Base-by-base conservation (phyloP, 2,888 invertebrate genomes). In the Archips xylosteana region DNA sequence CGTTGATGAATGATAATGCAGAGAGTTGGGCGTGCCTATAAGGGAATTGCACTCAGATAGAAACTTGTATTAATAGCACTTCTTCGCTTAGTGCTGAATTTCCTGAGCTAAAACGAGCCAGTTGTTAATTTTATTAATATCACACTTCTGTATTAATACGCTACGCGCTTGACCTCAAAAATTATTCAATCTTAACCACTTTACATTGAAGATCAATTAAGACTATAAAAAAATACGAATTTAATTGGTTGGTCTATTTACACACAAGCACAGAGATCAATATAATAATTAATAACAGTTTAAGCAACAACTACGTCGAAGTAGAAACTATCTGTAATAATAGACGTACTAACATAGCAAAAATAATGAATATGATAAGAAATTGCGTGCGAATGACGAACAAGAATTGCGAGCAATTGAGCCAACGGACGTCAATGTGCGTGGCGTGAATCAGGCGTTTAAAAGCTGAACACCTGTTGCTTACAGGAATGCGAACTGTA, bases 401-500 rank as follows among this genome's bases (percentile, higher is more conserved):
- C 64, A 47, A 63, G 69, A 63, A 67, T 70, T 68, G 63, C 63
- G 70, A 51, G 54, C 51, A 39, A 70, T 57, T 42, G n/a, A 67
- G 67, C 54, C 51, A 57, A 61, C 57, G 57, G 62, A 61, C 62
- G 61, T 32, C 68, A 60, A 70, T 73, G 70, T 57, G 69, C 64
- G 75, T 75, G 76, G 78, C 79, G 79, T 80, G 78, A 81, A 82
- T 79, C 78, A 70, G 75, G 70, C 75, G 69, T 74, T 75, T 75
- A 76, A 73, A 76, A 72, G 75, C 77, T 75, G 64, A 80, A 80
- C 86, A 88, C 89, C 86, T 90, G 89, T 89, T 89, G 87, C 83
- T 83, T 82, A 78, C 68, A 78, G 74, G 77, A 77, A 77, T 78
- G 75, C 77, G 71, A 69, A 69, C 34, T 23, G 36, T 23, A 68